phyloP scores from a whole-genome alignment of 2,797 vertebrate species.

The Pseudotriccus pelzelni region DNA sequence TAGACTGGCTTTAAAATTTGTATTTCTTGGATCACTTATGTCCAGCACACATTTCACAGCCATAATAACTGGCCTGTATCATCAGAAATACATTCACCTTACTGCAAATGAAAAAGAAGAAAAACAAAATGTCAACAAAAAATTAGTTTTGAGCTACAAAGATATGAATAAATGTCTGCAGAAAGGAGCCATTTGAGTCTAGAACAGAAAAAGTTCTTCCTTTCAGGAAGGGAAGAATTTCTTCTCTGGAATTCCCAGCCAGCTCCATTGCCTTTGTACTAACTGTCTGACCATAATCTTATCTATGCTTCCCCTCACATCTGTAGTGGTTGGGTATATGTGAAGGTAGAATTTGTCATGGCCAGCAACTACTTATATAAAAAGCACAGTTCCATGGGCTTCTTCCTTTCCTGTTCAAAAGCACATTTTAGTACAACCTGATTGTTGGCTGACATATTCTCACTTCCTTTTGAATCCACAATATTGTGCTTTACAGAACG shows the following conservation, averaged over 20 bases:
- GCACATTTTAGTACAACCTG: not conserved
- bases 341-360: not conserved
- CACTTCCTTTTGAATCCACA: not conserved
- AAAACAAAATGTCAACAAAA: not conserved
- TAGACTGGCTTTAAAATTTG: not conserved
- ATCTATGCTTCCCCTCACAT: not conserved
- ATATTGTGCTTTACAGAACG: not conserved
- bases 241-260: not conserved
- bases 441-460: not conserved
- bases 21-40: not conserved
- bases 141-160: not conserved
- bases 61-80: not conserved
- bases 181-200: not conserved
- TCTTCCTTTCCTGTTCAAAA: not conserved
- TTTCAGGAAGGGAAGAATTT: not conserved
- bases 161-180: not conserved
- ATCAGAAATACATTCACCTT: not conserved
- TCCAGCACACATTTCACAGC: not conserved
- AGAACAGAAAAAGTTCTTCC: not conserved
- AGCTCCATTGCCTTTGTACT: not conserved
- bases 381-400: not conserved
- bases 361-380: not conserved
- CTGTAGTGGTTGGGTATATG: not conserved
- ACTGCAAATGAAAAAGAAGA: not conserved
- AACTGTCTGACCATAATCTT: not conserved